Evolutionary conservation across 2,113 vertebrate species (phyloP).

Genomic region (Erinaceus europaeus): DNA sequence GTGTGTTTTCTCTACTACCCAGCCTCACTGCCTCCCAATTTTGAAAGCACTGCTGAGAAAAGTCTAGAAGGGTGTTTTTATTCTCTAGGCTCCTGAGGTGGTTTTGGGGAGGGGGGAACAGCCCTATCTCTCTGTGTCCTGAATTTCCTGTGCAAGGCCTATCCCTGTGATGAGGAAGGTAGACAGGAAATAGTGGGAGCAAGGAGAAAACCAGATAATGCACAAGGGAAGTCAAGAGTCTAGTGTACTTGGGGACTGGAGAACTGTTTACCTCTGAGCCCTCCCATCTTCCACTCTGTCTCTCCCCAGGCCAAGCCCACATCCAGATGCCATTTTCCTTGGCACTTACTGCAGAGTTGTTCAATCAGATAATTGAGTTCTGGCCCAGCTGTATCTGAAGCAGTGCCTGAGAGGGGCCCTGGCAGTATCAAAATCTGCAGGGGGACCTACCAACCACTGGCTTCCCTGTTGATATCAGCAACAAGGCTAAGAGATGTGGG

Average conservation of each 20-base stretch:
- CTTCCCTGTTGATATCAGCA: too few species aligned
- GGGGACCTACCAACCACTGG: background rate
- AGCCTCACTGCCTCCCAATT: background rate
- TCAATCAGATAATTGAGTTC: background rate
- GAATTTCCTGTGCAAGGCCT: background rate
- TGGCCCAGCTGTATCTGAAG: background rate
- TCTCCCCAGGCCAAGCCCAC: background rate
- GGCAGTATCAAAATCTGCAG: too few species aligned
- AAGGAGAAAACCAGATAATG: background rate
- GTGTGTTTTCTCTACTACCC: background rate
- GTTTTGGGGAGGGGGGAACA: background rate
- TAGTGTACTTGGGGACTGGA: background rate
- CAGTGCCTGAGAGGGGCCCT: background rate
- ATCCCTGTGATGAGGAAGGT: background rate
- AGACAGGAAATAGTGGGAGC: background rate
- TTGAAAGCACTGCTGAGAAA: background rate
- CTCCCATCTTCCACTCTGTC: background rate
- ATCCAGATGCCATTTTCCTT: background rate
- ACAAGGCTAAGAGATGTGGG: background rate
- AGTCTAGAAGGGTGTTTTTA: background rate
- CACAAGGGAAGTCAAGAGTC: background rate
- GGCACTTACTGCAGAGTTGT: background rate
- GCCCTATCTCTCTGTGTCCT: background rate
- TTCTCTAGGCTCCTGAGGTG: background rate
- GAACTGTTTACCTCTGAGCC: background rate